A percentile compares a stretch with the other conserved stretches of the same genome.
Evolutionary conservation across 1,140 invertebrate genomes (phyloP).

Genomic region (Dinoponera quadriceps): DNA sequence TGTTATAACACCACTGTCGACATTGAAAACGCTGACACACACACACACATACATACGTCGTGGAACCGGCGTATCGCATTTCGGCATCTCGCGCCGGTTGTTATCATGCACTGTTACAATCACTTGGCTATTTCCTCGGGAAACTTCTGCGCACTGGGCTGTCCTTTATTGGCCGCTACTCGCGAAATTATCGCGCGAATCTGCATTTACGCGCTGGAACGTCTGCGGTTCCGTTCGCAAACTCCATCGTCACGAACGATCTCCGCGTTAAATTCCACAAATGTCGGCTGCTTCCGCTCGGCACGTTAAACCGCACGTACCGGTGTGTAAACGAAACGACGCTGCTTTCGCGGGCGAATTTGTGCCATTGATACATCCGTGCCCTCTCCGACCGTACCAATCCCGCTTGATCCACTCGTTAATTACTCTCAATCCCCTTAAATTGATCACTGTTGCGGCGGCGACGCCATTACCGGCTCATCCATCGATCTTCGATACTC

Average conservation of each 20-base stretch:
- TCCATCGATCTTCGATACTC: constrained; percentile 59
- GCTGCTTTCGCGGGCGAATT: constrained; percentile 63
- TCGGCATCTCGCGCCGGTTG: neutral
- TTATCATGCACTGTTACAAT: constrained; percentile 29
- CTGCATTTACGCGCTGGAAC: constrained; percentile 48
- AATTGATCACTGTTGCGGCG: constrained; percentile 69
- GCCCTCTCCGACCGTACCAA: constrained; percentile 42
- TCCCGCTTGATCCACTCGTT: constrained; percentile 71
- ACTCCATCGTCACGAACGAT: constrained; percentile 64
- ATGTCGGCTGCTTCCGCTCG: constrained; percentile 49
- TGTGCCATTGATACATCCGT: constrained; percentile 70
- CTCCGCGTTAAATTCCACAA: constrained; percentile 66
- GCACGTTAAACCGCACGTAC: constrained; percentile 52
- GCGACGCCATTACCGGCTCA: constrained; percentile 60
- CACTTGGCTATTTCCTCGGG: constrained; percentile 37
- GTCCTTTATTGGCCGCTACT: constrained; percentile 35
- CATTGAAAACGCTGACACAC: no score
- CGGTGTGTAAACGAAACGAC: constrained; percentile 72
- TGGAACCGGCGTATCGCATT: no score
- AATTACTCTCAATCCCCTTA: constrained; percentile 69
- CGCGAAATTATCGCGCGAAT: constrained; percentile 50
- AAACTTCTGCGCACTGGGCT: constrained; percentile 26
- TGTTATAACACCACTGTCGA: no score
- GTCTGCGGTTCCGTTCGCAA: constrained; percentile 65
- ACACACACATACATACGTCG: no score